Base-by-base conservation (phyloP, 2,113 vertebrate genomes). In the Cygnus buccinator region DNA sequence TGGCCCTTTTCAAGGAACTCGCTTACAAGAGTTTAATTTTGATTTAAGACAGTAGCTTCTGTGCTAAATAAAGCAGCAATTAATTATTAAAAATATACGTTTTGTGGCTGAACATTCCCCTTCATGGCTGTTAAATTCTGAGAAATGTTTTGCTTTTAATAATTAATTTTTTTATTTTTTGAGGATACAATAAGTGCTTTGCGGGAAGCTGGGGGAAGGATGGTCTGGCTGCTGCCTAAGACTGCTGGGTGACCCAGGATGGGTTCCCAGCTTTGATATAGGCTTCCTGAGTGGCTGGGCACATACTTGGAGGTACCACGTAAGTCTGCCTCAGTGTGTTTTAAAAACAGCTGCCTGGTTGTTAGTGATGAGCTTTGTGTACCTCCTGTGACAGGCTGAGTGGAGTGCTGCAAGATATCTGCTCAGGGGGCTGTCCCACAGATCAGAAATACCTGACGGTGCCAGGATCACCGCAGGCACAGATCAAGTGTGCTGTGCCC, bases 31-130 rank as follows among this genome's bases (percentile, higher is more conserved):
- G 73, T 97, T 95, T 89, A 90, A 90, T 93, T 95, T 84, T 92
- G 68, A 95, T 95, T 95, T 90, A 83, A 72, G 87, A n/a, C 71
- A 44, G 71, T 94, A 91, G 50, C 71, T 92, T 90, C 91, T 86
- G 90, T 86, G 68, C 97, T 96, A 96, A 96, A 97, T 95, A 97
- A 96, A 95, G 87, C 90, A 81, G 48, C 20, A 77, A 93, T 97
- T 91, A 96, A 97, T 96, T 95, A 97, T 97, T 97, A 75, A 97
- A 90, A 61, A 20, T 63, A 35, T 95, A 97, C 93, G 92, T 97
- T 97, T 96, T 84, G 90, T 91, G 84, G 66, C 90, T 90, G 92
- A 96, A 39, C n/a, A 1, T 71, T 94, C 89, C 89, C 65, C 77
- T 66, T 84, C 18, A 4, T 91, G 87, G 81, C 84, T 91, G 72